Evolutionary conservation across 2,888 invertebrate species (phyloP).

Genomic region (Phortica okadai): DNA sequence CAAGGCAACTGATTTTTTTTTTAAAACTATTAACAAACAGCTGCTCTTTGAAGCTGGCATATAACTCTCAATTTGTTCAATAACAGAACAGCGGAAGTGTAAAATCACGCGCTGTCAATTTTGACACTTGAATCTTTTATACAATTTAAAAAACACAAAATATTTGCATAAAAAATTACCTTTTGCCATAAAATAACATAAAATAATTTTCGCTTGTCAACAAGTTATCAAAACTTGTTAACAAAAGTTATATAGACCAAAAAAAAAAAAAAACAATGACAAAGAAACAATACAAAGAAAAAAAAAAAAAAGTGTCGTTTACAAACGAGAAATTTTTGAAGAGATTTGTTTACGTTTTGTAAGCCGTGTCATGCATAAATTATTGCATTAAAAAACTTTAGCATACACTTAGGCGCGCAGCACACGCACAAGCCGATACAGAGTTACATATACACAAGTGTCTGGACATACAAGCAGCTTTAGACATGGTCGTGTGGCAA

Average conservation of each 20-base stretch:
- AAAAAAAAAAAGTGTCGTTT: slow-evolving; percentile 3
- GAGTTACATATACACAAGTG: neutral
- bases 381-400: slow-evolving; percentile 60
- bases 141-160: slow-evolving; percentile 7
- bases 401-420: slow-evolving; percentile 33
- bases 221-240: slow-evolving; percentile 34
- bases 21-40: no score
- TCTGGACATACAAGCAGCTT: neutral
- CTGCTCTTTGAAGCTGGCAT: no score
- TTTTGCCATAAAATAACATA: slow-evolving; percentile 16
- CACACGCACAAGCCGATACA: neutral
- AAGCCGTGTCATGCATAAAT: slow-evolving; percentile 67
- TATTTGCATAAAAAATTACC: neutral
- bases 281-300: neutral
- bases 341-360: slow-evolving; percentile 56
- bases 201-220: slow-evolving; percentile 31
- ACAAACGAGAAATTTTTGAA: slow-evolving; percentile 13
- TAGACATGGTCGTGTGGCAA: neutral
- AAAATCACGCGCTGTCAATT: neutral
- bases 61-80: no score
- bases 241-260: slow-evolving; percentile 10
- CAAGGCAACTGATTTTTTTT: no score
- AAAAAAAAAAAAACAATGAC: neutral
- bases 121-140: neutral
- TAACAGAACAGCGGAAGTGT: no score